These are phyloP conservation scores for Clunio marinus DNA, from an alignment of 2,888 invertebrate species.

Conservation along the genomic window DNA sequence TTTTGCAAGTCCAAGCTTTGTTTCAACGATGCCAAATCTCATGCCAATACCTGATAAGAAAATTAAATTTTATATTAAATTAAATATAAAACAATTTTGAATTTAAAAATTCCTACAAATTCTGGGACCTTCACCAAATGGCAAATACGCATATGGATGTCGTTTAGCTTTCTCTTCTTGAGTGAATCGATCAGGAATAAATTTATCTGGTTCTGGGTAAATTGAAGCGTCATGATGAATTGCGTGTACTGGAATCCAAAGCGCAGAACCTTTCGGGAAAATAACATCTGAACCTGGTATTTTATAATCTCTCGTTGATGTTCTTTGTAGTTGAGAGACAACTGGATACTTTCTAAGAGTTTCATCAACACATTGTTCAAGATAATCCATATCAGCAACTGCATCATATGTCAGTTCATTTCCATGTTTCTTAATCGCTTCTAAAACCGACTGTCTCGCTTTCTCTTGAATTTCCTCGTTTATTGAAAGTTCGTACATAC, in stretches of 20 bases:
- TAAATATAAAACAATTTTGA: background rate
- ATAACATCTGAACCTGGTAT: slow-evolving; percentile 45
- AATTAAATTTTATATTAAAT: background rate
- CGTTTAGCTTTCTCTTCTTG: slow-evolving; percentile 44
- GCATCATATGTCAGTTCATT: slow-evolving; percentile 48
- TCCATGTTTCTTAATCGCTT: slow-evolving; percentile 42
- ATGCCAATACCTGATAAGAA: background rate
- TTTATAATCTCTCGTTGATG: slow-evolving; percentile 46
- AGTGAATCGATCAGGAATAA: slow-evolving; percentile 52
- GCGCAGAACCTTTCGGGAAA: slow-evolving; percentile 46
- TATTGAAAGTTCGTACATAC: slow-evolving; percentile 47
- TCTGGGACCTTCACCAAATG: slow-evolving; percentile 47
- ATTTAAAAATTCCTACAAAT: slow-evolving; percentile 42
- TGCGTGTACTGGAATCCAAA: slow-evolving; percentile 47
- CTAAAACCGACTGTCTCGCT: slow-evolving; percentile 45
- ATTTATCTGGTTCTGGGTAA: slow-evolving; percentile 50
- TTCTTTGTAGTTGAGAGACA: slow-evolving; percentile 46
- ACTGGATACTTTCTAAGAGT: slow-evolving; percentile 53
- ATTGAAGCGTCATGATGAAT: slow-evolving; percentile 52
- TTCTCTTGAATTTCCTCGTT: slow-evolving; percentile 48
- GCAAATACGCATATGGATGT: slow-evolving; percentile 47
- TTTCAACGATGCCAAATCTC: slow-evolving; percentile 16
- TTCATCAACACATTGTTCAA: slow-evolving; percentile 48
- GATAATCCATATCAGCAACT: slow-evolving; percentile 46
- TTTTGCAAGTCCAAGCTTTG: background rate